Base-by-base conservation (phyloP, 2,113 vertebrate species). In the Barnardius zonarius region DNA sequence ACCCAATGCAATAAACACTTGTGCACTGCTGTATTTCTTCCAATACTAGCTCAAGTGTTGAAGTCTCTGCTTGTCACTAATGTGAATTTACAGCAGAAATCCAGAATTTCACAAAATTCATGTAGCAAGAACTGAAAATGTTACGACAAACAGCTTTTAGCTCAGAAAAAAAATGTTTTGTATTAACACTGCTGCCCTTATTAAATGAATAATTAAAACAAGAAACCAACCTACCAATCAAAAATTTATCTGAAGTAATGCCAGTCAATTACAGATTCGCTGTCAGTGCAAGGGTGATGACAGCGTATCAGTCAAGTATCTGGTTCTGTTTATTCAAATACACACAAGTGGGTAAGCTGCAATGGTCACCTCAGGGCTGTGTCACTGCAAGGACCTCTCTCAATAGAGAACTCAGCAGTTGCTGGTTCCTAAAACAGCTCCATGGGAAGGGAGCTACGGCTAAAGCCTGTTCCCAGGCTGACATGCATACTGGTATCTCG, bases 1-100 rank as follows among this genome's bases (percentile, higher is more conserved):
- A 7, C 68, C 10, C 49, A 7, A 4, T 0, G 11, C 25, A 44
- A 28, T 4, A 3, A 62, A 51, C 1, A 0, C 35, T 43, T 11
- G 14, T 3, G 43, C 11, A 2, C 13, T 12, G 28, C 33, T 43
- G 4, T 20, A 55, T n/a, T 35, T 33, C 20, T 67, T 7, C 28
- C 14, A 33, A 35, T 3, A 62, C 3, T 5, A 62, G 33, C 57
- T 57, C 62, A 14, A 37, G 6, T 7, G 19, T 2, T 79, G 62
- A 79, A 57, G 22, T 49, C 20, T 92, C 33, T 33, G 48, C 22
- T 2, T 1, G 54, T 37, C 51, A 17, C 35, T 22, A 80, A 66
- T 46, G 23, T 33, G 18, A 59, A 52, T 18, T n/a, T 17, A 24
- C 44, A 69, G 44, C 44, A 86, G 31, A 46, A 92, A 82, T 8